Conservation (phyloP, 2,888 invertebrate species). For the Ophioninae sp. region DNA sequence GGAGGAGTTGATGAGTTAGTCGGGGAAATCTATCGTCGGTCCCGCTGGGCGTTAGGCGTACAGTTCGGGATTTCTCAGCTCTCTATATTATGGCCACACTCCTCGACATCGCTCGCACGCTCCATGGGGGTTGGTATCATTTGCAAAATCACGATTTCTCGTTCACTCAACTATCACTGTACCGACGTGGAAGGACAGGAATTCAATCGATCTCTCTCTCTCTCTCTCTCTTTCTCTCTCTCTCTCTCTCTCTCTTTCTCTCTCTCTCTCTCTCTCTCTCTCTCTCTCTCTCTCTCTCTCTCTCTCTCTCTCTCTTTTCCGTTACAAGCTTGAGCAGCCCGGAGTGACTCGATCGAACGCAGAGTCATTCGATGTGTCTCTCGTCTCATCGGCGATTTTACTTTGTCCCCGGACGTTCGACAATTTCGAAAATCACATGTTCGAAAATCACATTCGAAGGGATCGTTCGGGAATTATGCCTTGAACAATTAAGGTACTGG, state of each 20-base stretch:
- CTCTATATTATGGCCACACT: constrained; percentile 57
- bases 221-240: constrained; percentile 19
- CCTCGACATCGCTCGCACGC: constrained; percentile 51
- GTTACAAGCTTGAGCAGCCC: constrained; percentile 45
- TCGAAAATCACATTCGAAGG: background rate
- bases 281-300: constrained; percentile 29
- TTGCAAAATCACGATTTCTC: constrained; percentile 6
- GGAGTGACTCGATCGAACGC: constrained; percentile 63
- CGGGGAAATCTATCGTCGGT: constrained; percentile 50
- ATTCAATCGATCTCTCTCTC: constrained; percentile 58
- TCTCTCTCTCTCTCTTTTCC: constrained; percentile 22
- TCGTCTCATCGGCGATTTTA: constrained; percentile 27
- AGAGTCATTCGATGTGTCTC: constrained; percentile 61
- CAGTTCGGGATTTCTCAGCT: constrained; percentile 44
- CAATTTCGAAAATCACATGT: background rate
- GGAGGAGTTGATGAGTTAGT: constrained; percentile 58
- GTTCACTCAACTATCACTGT: constrained; percentile 21
- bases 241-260: constrained; percentile 20
- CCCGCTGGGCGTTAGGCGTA: constrained; percentile 44
- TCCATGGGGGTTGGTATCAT: constrained; percentile 46
- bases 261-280: constrained; percentile 29
- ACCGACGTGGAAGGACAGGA: constrained; percentile 34
- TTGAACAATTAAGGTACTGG: too few species aligned
- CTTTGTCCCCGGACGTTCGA: constrained; percentile 2
- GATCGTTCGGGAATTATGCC: too few species aligned